Evolutionary conservation across 2,888 invertebrate genomes (phyloP), one percentile per base, ranked within the genome.

Genomic region (Chloroclysta siterata): DNA sequence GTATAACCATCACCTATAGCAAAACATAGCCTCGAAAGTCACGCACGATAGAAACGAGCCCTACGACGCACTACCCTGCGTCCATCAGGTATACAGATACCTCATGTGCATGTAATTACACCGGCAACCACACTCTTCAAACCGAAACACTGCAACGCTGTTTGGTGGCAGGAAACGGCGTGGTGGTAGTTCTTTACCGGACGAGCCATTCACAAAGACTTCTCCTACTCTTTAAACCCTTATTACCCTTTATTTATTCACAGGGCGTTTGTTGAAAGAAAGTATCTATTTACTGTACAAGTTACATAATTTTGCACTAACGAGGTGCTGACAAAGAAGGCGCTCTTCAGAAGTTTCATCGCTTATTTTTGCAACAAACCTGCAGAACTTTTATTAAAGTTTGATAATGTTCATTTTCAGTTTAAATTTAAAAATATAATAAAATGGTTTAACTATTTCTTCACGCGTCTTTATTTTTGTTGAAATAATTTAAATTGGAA

Each of bases 241-340:
- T 22, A 22, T 22, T 22, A 22, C 22, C 22, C 22, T 3, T 22
- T 22, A 22, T 22, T 22, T 22, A 22, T 22, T 67, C 66, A 71
- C 62, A 52, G 65, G 53, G 44, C 46, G 57, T 65, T 61, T 53
- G 64, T 57, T 60, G 17, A 65, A 65, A 58, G 60, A 58, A 65
- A 61, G 58, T 51, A 55, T 58, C 61, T 58, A 65, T 65, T 61
- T 55, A 65, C 61, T 17, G 48, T 58, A 44, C 41, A 65, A 65
- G 65, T 61, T 65, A 61, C 61, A 65, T 61, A 61, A 65, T 65
- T 65, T 55, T 48, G 52, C 61, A 47, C 61, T 65, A 65, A 65
- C 65, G 61, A 65, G 61, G 58, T 53, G 53, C 61, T 61, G 58
- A 57, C 60, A 65, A 65, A 44, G 33, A 52, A 51, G 54, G 44